phyloP scores from a whole-genome alignment of 2,888 invertebrate species.

The Malacosoma neustria region DNA sequence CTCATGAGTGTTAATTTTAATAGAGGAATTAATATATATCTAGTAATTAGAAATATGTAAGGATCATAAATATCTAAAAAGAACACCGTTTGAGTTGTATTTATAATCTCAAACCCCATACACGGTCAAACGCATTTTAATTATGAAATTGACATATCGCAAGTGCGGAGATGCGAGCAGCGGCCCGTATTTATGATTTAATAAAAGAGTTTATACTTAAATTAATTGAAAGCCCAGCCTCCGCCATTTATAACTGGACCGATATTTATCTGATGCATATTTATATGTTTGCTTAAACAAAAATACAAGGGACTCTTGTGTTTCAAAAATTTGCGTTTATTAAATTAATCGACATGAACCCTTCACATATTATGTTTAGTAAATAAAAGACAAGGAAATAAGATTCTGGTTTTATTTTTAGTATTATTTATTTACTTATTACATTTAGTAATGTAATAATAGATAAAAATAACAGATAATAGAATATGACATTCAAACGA shows the following conservation, averaged over 20 bases:
- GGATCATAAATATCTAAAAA: too few species aligned
- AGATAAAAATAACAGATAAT: too few species aligned
- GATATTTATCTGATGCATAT: conserved; percentile 68
- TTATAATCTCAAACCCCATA: conserved; percentile 52
- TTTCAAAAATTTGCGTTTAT: conserved; percentile 31
- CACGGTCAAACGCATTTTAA: conserved; percentile 73
- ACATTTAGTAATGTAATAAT: too few species aligned
- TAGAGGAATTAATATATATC: too few species aligned
- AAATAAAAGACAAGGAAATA: too few species aligned
- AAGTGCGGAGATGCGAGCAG: conserved; percentile 28
- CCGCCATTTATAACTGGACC: conserved; percentile 42
- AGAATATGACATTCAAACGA: too few species aligned
- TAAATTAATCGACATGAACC: conserved; percentile 38
- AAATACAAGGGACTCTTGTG: conserved; percentile 35
- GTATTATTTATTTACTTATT: too few species aligned
- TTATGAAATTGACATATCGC: conserved; percentile 73
- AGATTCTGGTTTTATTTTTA: too few species aligned
- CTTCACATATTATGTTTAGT: conserved; percentile 15
- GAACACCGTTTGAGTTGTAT: conserved; percentile 34
- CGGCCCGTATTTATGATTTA: conserved; percentile 60
- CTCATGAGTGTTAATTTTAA: too few species aligned
- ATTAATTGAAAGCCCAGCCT: conserved; percentile 48
- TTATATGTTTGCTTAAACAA: conserved; percentile 58
- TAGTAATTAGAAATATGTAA: too few species aligned
- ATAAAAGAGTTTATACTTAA: conserved; percentile 67